Percentiles rank a stretch among this genome's conserved stretches.
These are phyloP conservation scores for Callyntrura guangdongensis DNA, from an alignment of 2,888 invertebrate genomes.

Conservation along the genomic window DNA sequence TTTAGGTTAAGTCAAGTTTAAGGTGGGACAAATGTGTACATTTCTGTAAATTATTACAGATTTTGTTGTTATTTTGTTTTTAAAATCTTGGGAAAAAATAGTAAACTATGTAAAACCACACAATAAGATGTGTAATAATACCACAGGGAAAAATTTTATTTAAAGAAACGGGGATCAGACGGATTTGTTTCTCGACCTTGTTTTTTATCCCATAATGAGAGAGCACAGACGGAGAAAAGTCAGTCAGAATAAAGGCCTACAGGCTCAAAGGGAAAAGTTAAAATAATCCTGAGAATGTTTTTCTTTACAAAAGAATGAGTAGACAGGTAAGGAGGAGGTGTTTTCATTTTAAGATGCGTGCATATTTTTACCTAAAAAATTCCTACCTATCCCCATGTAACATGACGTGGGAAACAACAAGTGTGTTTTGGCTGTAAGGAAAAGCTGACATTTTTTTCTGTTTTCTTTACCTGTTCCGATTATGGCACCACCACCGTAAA, in stretches of 20 bases:
- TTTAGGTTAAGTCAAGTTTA: conserved; percentile 71
- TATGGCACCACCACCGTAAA: neutral
- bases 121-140: neutral
- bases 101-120: conserved; percentile 8
- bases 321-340: conserved; percentile 26
- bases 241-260: conserved; percentile 44
- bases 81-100: conserved; percentile 66
- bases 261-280: conserved; percentile 41
- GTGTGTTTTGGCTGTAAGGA: neutral
- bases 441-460: conserved; percentile 27
- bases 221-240: conserved; percentile 11
- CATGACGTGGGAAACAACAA: conserved; percentile 72
- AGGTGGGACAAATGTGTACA: conserved; percentile 78
- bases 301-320: conserved; percentile 14
- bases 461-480: conserved; percentile 16
- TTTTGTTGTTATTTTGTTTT: conserved; percentile 48
- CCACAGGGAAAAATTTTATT: neutral
- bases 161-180: conserved; percentile 66
- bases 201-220: conserved; percentile 53
- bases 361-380: conserved; percentile 36
- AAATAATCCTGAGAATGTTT: conserved; percentile 68
- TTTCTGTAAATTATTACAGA: conserved; percentile 74
- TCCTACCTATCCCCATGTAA: neutral
- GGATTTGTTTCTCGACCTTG: conserved; percentile 69
- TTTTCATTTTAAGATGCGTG: neutral